Base-by-base conservation (phyloP, 2,113 vertebrate genomes). In the Caranx ignobilis region DNA sequence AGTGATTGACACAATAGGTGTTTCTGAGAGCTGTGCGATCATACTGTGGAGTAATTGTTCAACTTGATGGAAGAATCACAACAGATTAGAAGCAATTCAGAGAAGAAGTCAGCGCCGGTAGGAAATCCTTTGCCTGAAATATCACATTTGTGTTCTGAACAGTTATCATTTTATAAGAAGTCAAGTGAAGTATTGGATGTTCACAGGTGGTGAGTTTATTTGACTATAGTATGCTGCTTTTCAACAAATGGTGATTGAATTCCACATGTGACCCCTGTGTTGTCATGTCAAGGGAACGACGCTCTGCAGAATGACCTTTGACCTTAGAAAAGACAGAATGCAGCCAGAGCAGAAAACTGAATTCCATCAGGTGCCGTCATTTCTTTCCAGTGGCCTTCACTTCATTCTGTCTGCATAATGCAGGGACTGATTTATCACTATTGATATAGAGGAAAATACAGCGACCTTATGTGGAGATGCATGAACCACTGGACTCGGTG, bases 271-370 rank as follows among this genome's bases (percentile, higher is more conserved):
- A 41, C 35, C 11, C 26, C 48, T n/a, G 1, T 11, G 2, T 13
- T 57, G 18, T 76, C 19, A 50, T 31, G 10, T 5, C 12, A 41
- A n/a, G 11, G 21, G 16, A 52, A 2, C 7, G 11, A 12, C 52
- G 52, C 21, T 47, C 1, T 67, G 73, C n/a, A n/a, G 64, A n/a
- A n/a, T 52, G 48, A 70, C 76, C 67, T 56, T 63, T 55, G 47
- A 47, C 37, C 26, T 21, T 9, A 18, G 15, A 10, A 52, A 1
- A 41, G 10, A 12, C 2, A 13, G 6, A 15, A 34, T 15, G n/a
- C 41, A 8, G 45, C 21, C 15, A 31, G 41, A 61, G 70, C 31
- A 73, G 26, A 37, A 11, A 39, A 35, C 7, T 62, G n/a, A 54
- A 45, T 6, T 48, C 35, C 47, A 55, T 8, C 56, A 56, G 18